Base-by-base conservation (phyloP, 2,797 vertebrate species). In the Emydoidea blandingii region DNA sequence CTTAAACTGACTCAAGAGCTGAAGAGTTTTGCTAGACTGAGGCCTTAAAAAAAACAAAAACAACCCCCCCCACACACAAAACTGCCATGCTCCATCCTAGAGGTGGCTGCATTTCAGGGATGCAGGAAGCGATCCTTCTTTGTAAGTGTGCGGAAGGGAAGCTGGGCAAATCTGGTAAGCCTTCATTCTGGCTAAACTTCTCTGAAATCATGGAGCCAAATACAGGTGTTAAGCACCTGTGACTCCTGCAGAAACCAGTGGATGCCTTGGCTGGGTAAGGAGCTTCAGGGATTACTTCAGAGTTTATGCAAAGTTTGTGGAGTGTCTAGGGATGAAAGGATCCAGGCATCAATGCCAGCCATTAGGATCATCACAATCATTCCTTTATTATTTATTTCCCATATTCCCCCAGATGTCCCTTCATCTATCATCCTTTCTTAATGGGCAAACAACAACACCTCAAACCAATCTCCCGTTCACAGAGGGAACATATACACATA, bases 401-500 rank as follows among this genome's bases (percentile, higher is more conserved):
- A 25, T 87, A 14, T 96, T 95, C 49, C 83, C n/a, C 27, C 79
- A 91, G 91, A 85, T 52, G 0, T 89, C 84, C 59, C 68, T 72
- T 96, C 94, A 95, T 97, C 92, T 95, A 91, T 97, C 97, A 96
- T 95, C 92, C 94, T 50, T 95, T 72, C 44, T 62, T 29, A 79
- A 89, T 94, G 92, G 91, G 93, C 96, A 97, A 97, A 97, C 89
- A 95, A 16, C 92, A 95, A 94, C 93, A 96, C 91, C 95, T 97
- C 96, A 95, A 97, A 95, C 96, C 96, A 94, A 96, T 97, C 95
- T 97, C 94, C 87, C 0, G 8, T 83, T 96, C 95, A 78, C 94
- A 94, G 97, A 91, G 76, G 3, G 84, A 50, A 96, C 92, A 97
- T 94, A 97, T 88, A 96, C 96, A 95, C 96, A 97, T 92, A 96